Conservation (phyloP, 1,140 invertebrate species). For the Neelides sp. region DNA sequence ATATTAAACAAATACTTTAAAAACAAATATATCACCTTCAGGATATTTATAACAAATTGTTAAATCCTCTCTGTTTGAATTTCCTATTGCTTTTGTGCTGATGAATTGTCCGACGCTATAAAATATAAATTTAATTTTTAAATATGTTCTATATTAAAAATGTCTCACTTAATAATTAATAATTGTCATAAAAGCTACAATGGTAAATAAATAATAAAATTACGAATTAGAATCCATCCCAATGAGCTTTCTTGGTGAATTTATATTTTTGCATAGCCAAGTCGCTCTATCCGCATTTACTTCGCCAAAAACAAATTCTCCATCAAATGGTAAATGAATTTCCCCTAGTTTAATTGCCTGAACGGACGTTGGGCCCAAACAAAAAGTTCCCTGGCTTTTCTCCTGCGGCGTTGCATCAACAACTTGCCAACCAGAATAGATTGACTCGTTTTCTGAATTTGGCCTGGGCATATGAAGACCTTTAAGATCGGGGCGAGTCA, state of each 20-base stretch:
- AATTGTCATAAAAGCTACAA: no score
- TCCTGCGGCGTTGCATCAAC: constrained; percentile 68
- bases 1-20: no score
- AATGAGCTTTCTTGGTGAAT: constrained; percentile 48
- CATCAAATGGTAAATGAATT: constrained; percentile 59
- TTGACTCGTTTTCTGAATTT: constrained; percentile 30
- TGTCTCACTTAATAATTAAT: no score
- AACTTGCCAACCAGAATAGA: constrained; percentile 66
- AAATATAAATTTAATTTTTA: no score
- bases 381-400: constrained; percentile 46
- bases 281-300: constrained; percentile 60
- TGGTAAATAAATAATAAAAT: no score
- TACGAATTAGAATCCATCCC: constrained; percentile 55
- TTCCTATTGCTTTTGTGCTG: no score
- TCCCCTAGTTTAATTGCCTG: constrained; percentile 58
- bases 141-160: no score
- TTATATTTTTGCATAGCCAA: constrained; percentile 54
- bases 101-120: no score
- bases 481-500: constrained; percentile 2
- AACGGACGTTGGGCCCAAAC: constrained; percentile 51
- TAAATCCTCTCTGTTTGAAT: no score
- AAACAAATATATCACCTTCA: no score
- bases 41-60: no score
- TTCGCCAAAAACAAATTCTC: constrained; percentile 60
- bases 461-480: constrained; percentile 15